Conservation (phyloP, 1,140 invertebrate species). For the Sitophilus oryzae region DNA sequence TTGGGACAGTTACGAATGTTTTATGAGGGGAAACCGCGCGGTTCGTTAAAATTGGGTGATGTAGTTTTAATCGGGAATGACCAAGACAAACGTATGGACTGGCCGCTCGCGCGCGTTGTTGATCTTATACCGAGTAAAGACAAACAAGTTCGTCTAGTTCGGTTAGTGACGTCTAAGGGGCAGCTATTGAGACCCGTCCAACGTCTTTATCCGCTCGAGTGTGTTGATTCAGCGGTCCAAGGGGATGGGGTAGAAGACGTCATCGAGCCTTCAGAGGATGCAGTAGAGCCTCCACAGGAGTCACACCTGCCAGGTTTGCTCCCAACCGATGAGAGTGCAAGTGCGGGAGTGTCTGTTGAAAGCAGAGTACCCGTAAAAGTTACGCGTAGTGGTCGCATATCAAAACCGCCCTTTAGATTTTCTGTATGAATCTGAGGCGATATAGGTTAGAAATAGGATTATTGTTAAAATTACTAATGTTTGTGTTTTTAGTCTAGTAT, state of each 20-base stretch:
- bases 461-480: no score
- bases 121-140: no score
- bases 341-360: conserved; percentile 6
- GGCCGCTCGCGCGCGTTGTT: conserved; percentile 34
- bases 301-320: no score
- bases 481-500: no score
- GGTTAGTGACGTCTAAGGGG: conserved; percentile 33
- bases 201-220: conserved; percentile 15
- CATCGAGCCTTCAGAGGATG: conserved; percentile 6
- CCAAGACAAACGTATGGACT: conserved; percentile 8
- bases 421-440: no score
- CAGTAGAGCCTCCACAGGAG: neutral
- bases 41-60: conserved; percentile 8
- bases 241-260: no score
- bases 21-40: neutral
- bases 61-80: conserved; percentile 14
- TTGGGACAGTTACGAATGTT: conserved; percentile 13
- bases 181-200: conserved; percentile 18
- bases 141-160: conserved; percentile 36
- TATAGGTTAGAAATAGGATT: no score
- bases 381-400: no score
- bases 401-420: no score
- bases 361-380: conserved; percentile 9
- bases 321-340: conserved; percentile 2
- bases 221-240: conserved; percentile 8